phyloP scores from a whole-genome alignment of 2,888 invertebrate species.

The Noctua pronuba region DNA sequence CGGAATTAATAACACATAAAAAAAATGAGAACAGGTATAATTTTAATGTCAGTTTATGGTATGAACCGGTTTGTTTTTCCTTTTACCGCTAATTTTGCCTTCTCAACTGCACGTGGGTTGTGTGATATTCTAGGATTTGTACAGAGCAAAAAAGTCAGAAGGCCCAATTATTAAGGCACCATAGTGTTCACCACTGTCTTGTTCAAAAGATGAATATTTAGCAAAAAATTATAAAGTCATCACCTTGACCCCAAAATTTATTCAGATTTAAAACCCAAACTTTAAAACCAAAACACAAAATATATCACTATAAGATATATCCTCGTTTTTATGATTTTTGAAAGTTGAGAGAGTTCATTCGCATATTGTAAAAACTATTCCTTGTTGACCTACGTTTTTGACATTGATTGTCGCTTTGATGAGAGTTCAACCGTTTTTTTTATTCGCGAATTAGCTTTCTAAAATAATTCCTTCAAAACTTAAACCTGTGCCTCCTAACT shows the following conservation, averaged over 20 bases:
- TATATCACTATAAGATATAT: background rate
- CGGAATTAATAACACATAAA: slow-evolving; percentile 16
- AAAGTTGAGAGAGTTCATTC: background rate
- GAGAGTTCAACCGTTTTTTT: background rate
- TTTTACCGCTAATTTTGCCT: slow-evolving; percentile 46
- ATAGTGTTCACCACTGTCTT: background rate
- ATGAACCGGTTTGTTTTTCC: slow-evolving; percentile 45
- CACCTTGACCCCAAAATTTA: background rate
- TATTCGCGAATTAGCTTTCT: background rate
- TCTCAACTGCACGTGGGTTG: slow-evolving; percentile 39
- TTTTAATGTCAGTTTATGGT: slow-evolving; percentile 36
- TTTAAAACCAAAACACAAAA: background rate
- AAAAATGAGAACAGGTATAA: slow-evolving; percentile 1
- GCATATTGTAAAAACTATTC: background rate
- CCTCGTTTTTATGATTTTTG: background rate
- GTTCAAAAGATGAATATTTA: background rate
- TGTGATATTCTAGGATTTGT: slow-evolving; percentile 4
- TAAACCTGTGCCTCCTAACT: background rate
- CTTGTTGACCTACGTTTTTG: background rate
- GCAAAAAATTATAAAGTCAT: background rate
- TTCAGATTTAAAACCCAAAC: background rate
- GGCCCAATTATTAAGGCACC: background rate
- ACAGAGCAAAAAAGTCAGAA: background rate
- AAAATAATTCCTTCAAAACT: background rate
- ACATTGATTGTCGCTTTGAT: background rate